These are phyloP conservation scores for Dendrolimus houi DNA, from an alignment of 2,888 invertebrate species.

Conservation along the genomic window DNA sequence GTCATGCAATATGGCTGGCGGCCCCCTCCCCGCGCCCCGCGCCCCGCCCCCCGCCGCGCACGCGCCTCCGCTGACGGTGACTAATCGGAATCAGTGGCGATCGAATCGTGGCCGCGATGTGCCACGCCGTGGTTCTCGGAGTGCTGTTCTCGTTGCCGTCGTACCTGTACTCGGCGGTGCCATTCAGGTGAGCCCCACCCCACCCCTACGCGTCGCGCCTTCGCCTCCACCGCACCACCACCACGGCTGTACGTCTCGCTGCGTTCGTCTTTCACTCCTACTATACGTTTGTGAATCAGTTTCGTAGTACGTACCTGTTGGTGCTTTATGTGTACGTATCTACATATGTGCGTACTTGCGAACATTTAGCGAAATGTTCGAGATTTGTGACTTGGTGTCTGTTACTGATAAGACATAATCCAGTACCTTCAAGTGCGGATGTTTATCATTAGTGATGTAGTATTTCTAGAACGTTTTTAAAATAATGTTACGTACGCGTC, in stretches of 20 bases:
- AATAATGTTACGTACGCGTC: too few relatives aligned
- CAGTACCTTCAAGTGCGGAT: too few relatives aligned
- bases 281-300: too few relatives aligned
- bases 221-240: background rate
- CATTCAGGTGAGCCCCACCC: constrained; percentile 56
- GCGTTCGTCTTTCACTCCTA: too few relatives aligned
- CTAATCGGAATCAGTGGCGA: background rate
- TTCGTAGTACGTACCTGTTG: too few relatives aligned
- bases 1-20: background rate
- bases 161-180: constrained; percentile 59
- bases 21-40: too few relatives aligned
- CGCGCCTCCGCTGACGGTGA: background rate
- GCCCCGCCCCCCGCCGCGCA: background rate
- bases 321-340: too few relatives aligned
- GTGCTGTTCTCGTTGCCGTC: constrained; percentile 64
- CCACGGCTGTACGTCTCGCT: too few relatives aligned
- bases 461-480: too few relatives aligned
- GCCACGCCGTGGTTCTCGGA: constrained; percentile 64
- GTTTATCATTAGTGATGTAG: too few relatives aligned
- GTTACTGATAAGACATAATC: background rate
- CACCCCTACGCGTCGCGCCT: constrained; percentile 5
- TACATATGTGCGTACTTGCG: background rate
- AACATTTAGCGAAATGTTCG: background rate
- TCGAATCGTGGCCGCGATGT: constrained; percentile 44
- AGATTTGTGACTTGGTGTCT: background rate